Evolutionary conservation across 2,888 invertebrate species (phyloP).

Genomic region (Metacarcinus magister): DNA sequence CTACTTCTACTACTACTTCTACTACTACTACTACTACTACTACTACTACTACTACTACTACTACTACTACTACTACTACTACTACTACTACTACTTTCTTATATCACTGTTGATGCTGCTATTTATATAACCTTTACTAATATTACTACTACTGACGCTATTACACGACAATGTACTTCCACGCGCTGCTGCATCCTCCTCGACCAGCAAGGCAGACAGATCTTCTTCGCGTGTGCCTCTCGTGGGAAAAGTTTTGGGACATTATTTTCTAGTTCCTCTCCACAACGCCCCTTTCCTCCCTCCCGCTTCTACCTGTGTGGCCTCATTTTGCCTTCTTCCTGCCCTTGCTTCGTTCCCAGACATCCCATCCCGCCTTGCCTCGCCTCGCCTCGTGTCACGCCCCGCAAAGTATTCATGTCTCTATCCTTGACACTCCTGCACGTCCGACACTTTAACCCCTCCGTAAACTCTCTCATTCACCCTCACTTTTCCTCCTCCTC

Average conservation of each 20-base stretch:
- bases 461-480: neutral
- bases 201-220: too few relatives aligned
- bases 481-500: neutral
- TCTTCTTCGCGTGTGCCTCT: neutral
- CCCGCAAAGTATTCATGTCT: neutral
- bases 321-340: neutral
- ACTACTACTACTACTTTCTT: slow-evolving; percentile 26
- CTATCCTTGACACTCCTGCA: neutral
- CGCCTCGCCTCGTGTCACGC: neutral
- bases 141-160: too few relatives aligned
- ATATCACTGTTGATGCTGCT: too few relatives aligned
- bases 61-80: slow-evolving; percentile 54
- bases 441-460: neutral
- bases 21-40: neutral
- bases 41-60: slow-evolving; percentile 39
- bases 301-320: neutral
- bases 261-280: neutral
- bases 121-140: too few relatives aligned
- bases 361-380: neutral
- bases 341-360: neutral
- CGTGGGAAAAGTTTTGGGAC: neutral
- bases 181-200: too few relatives aligned
- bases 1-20: too few relatives aligned
- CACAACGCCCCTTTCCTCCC: neutral
- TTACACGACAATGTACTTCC: too few relatives aligned